phyloP scores from a whole-genome alignment of 1,140 invertebrate species.

The Bombus cullumanus region DNA sequence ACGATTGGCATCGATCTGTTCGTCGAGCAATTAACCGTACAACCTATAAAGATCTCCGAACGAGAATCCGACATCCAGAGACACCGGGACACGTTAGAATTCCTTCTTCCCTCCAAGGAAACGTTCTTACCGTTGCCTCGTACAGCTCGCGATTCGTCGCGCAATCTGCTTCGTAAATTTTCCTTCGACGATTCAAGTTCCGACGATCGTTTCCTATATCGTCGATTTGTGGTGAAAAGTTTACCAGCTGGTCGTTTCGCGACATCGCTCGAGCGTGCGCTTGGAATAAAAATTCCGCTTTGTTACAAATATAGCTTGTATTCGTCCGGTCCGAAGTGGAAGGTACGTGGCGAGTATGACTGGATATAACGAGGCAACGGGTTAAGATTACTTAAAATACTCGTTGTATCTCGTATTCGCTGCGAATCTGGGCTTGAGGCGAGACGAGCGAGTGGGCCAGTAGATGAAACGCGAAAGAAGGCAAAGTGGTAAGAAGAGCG shows the following conservation, averaged over 20 bases:
- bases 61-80: too few relatives aligned
- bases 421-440: not conserved
- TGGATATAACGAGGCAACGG: not conserved
- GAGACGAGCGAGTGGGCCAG: not conserved
- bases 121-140: not conserved
- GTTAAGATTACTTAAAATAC: not conserved
- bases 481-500: conserved; percentile 30
- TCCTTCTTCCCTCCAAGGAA: not conserved
- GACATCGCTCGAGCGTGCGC: too few relatives aligned
- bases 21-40: not conserved
- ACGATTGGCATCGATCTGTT: not conserved
- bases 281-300: not conserved
- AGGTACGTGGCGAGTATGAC: not conserved
- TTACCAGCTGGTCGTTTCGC: too few relatives aligned
- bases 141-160: not conserved
- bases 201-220: not conserved
- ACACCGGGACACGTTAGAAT: not conserved
- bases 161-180: not conserved
- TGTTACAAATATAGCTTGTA: not conserved
- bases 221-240: too few relatives aligned
- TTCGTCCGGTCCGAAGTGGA: not conserved
- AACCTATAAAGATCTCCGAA: not conserved
- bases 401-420: not conserved
- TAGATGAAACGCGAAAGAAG: conserved; percentile 53
- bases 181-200: not conserved